Evolutionary conservation across 2,113 vertebrate species (phyloP).

Genomic region (Salvelinus alpinus): DNA sequence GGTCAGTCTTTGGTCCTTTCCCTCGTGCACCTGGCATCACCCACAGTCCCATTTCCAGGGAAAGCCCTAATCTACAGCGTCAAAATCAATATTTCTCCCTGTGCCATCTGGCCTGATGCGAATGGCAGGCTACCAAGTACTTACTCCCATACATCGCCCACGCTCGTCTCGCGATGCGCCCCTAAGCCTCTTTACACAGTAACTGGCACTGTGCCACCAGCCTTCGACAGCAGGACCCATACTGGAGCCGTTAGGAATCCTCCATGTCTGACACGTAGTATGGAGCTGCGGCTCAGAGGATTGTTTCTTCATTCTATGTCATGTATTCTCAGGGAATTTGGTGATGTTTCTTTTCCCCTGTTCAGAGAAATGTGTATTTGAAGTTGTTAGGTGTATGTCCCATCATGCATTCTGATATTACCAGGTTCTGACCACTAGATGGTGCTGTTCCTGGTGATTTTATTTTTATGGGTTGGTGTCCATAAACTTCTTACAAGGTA

Average conservation of each 20-base stretch:
- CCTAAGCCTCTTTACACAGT: conserved; percentile 40
- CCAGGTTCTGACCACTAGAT: too few relatives aligned
- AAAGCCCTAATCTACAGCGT: conserved; percentile 19
- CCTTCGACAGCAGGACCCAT: not conserved
- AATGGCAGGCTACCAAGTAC: not conserved
- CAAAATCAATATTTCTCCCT: conserved; percentile 15
- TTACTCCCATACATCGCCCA: not conserved
- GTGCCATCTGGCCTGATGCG: conserved; percentile 21
- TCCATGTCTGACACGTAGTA: too few relatives aligned
- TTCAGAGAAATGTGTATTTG: too few relatives aligned
- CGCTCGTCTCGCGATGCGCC: conserved; percentile 5
- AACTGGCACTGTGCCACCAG: not conserved
- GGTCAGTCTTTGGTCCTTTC: conserved; percentile 11
- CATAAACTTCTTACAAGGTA: too few relatives aligned
- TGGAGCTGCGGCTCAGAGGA: too few relatives aligned
- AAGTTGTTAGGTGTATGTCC: too few relatives aligned
- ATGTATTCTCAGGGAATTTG: too few relatives aligned
- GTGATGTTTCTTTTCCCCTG: too few relatives aligned
- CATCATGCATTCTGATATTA: too few relatives aligned
- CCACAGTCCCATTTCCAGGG: not conserved
- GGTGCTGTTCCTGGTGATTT: too few relatives aligned
- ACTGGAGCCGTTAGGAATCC: not conserved
- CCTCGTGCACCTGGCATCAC: not conserved
- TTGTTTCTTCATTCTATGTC: too few relatives aligned
- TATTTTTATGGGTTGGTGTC: too few relatives aligned